Evolutionary conservation across 2,797 vertebrate species (phyloP).

Genomic region (Heliangelus exortis): DNA sequence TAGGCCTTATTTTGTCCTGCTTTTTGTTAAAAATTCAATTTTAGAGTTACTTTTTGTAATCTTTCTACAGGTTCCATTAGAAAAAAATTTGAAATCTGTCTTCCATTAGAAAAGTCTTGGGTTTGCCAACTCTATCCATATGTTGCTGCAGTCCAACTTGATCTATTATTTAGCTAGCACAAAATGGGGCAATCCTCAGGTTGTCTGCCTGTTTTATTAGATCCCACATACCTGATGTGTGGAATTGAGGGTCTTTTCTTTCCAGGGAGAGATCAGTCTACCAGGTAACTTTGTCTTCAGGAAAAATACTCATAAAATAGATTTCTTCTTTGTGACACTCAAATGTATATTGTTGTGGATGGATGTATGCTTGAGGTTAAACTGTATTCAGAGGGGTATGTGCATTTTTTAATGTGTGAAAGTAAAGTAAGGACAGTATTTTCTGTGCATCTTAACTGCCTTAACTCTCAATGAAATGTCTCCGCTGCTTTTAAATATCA

Average conservation of each 20-base stretch:
- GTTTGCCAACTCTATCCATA: background rate
- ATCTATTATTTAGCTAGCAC: background rate
- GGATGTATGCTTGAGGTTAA: background rate
- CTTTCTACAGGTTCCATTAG: background rate
- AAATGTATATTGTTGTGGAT: background rate
- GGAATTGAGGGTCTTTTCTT: background rate
- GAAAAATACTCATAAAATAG: background rate
- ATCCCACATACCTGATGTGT: background rate
- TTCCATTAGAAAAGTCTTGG: background rate
- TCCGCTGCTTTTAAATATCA: background rate
- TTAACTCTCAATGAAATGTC: background rate
- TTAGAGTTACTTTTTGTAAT: background rate
- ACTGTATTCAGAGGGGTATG: background rate
- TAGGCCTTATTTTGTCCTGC: background rate
- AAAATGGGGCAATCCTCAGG: background rate
- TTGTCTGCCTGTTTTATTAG: background rate
- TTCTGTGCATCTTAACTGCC: background rate
- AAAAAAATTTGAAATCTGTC: background rate
- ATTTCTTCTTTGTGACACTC: background rate
- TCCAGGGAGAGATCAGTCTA: background rate
- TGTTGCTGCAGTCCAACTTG: background rate
- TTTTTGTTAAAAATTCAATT: background rate
- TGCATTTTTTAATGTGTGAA: background rate
- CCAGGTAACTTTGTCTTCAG: background rate
- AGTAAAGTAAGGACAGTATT: background rate